These are phyloP conservation scores for Pseudolaguvia tuberculata DNA, from an alignment of 2,113 vertebrate species.

Conservation along the genomic window DNA sequence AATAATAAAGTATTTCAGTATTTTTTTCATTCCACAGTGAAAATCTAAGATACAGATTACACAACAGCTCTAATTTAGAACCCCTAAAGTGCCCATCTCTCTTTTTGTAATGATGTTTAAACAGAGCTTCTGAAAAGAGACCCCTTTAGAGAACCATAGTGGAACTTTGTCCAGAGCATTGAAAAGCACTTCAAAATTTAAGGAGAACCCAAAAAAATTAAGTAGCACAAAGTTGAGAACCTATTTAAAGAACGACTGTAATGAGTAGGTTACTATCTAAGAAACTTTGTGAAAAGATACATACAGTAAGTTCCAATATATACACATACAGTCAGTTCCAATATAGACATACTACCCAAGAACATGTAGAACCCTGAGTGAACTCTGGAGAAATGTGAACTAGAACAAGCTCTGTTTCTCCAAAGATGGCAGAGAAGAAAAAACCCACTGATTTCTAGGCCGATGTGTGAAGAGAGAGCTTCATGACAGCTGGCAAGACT, in stretches of 20 bases:
- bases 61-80: neutral
- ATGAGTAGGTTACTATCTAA: neutral
- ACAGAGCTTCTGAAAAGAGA: neutral
- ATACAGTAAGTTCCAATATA: neutral
- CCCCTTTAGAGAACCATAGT: neutral
- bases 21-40: neutral
- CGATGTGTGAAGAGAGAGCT: constrained; percentile 17
- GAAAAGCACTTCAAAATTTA: no score
- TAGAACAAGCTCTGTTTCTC: neutral
- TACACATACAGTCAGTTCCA: neutral
- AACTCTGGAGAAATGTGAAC: neutral
- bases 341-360: neutral
- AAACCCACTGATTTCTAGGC: constrained; percentile 26
- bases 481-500: constrained; percentile 4
- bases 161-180: neutral
- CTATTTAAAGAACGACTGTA: neutral
- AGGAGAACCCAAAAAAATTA: no score
- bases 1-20: no score
- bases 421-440: neutral
- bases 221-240: neutral
- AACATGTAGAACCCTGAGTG: neutral
- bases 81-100: neutral
- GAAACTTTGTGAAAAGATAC: neutral
- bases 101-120: neutral
- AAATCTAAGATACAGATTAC: neutral